These are phyloP conservation scores for Zootoca vivipara DNA, from an alignment of 2,113 vertebrate genomes.

Conservation along the genomic window DNA sequence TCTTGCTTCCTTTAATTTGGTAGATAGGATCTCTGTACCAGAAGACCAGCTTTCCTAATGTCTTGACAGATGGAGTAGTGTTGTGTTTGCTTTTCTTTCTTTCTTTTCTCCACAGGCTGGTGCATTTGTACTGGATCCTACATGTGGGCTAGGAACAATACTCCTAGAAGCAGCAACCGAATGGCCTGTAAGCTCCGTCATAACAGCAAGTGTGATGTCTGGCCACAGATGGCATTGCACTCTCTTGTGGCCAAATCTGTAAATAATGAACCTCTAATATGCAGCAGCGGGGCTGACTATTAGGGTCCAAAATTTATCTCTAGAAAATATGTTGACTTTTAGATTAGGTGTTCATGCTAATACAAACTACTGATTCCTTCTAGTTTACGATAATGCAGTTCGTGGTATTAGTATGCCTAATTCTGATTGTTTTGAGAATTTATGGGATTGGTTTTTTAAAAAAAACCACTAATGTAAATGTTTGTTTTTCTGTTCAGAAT, in stretches of 20 bases:
- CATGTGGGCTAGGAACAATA: slow-evolving; percentile 92
- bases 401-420: not conserved
- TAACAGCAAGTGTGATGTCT: not conserved
- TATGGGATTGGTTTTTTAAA: not conserved
- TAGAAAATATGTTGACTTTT: not conserved
- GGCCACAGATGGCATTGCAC: not conserved
- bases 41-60: not conserved
- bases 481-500: slow-evolving; percentile 69
- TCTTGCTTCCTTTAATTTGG: not conserved
- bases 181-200: slow-evolving; percentile 78
- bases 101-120: slow-evolving; percentile 75
- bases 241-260: not conserved
- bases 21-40: not conserved
- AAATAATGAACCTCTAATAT: not conserved
- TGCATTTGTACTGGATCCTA: slow-evolving; percentile 87
- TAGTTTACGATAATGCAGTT: not conserved
- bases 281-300: not conserved
- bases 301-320: not conserved
- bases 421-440: not conserved
- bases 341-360: not conserved
- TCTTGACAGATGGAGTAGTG: not conserved
- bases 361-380: not conserved
- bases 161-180: slow-evolving; percentile 91
- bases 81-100: not conserved
- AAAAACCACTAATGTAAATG: not conserved